phyloP scores from a whole-genome alignment of 2,113 vertebrate genomes.

The Dunckerocampus dactyliophorus region DNA sequence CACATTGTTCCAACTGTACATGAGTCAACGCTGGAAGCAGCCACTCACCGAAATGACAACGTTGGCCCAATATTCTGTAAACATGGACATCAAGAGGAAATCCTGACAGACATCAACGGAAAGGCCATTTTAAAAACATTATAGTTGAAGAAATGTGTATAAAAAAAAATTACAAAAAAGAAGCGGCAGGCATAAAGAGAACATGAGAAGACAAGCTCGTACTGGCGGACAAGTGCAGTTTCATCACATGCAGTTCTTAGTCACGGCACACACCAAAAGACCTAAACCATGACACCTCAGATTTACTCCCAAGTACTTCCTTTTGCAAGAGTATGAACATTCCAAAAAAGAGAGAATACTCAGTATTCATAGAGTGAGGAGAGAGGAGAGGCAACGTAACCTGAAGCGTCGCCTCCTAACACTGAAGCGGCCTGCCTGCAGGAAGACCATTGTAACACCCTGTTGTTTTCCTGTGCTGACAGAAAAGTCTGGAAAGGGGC shows the following conservation, averaged over 20 bases:
- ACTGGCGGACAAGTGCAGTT: conserved; percentile 65
- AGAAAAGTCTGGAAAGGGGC: background rate
- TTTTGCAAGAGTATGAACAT: conserved; percentile 26
- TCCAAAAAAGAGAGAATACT: conserved; percentile 54
- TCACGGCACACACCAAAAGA: conserved; percentile 29
- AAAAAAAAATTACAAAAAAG: conserved; percentile 27
- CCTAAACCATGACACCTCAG: conserved; percentile 8
- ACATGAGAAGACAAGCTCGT: conserved; percentile 65
- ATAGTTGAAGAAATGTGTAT: conserved; percentile 37
- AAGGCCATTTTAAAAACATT: conserved; percentile 50
- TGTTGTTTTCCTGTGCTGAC: conserved; percentile 40
- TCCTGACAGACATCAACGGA: conserved; percentile 62
- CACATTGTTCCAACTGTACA: conserved; percentile 63
- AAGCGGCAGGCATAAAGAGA: conserved; percentile 70
- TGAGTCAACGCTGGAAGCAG: conserved; percentile 65
- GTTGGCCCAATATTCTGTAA: conserved; percentile 64
- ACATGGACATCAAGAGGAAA: conserved; percentile 67
- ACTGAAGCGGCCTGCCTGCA: conserved; percentile 35
- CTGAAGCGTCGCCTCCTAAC: conserved; percentile 28
- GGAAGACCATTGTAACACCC: conserved; percentile 48
- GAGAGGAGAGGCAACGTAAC: conserved; percentile 20
- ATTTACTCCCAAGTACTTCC: conserved; percentile 19
- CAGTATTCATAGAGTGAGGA: conserved; percentile 57
- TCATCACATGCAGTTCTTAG: conserved; percentile 65
- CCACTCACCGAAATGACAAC: conserved; percentile 45